Conservation (phyloP, 1,140 invertebrate species). For the Atta texana region DNA sequence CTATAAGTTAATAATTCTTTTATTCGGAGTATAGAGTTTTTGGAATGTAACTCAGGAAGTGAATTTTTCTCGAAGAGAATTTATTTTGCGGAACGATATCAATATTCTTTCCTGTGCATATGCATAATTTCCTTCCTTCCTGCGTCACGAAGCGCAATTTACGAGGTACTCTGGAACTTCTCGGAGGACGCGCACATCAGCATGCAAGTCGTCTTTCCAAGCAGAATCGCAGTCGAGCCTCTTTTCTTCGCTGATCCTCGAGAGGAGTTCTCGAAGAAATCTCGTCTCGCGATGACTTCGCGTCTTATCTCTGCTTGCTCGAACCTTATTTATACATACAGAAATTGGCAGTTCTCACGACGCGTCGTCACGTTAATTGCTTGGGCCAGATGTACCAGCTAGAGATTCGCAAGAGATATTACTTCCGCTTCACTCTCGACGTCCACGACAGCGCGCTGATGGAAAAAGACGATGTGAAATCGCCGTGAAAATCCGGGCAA, state of each 20-base stretch:
- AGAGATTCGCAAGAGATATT: constrained; percentile 27
- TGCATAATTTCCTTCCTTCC: constrained; percentile 38
- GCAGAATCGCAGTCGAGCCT: neutral
- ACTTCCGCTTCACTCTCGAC: constrained; percentile 38
- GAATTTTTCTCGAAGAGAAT: constrained; percentile 6
- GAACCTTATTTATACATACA: constrained; percentile 17
- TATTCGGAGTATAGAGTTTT: no score
- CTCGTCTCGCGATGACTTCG: neutral
- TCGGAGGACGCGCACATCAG: constrained; percentile 12
- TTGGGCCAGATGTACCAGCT: constrained; percentile 14
- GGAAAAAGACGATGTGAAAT: constrained; percentile 37
- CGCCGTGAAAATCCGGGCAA: constrained; percentile 38
- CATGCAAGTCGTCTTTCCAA: neutral
- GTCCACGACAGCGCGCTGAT: neutral
- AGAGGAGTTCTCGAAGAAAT: neutral
- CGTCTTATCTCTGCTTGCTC: neutral
- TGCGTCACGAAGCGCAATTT: constrained; percentile 22
- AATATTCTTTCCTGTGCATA: neutral
- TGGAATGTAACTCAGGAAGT: neutral
- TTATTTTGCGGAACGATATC: constrained; percentile 3
- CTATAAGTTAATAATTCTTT: no score
- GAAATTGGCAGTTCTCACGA: constrained; percentile 65
- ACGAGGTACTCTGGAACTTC: constrained; percentile 5
- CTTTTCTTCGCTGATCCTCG: neutral
- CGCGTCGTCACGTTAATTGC: constrained; percentile 50